Conservation (phyloP, 2,113 vertebrate genomes). For the Sitta europaea region DNA sequence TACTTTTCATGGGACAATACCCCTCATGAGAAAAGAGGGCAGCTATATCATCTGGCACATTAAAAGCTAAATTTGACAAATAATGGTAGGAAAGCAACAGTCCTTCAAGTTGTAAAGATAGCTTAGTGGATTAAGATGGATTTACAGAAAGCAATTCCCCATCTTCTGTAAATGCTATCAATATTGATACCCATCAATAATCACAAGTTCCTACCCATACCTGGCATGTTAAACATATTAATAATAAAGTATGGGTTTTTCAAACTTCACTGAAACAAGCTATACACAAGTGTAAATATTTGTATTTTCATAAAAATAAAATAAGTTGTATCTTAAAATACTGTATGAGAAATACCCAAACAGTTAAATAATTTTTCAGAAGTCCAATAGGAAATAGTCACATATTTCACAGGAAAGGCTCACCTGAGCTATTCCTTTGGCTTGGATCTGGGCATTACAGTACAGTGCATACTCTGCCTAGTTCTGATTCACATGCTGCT, state of each 20-base stretch:
- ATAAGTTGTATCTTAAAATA: not conserved
- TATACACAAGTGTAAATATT: not conserved
- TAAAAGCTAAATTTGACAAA: not conserved
- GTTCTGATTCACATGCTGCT: not conserved
- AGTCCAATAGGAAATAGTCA: not conserved
- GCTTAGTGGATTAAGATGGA: not conserved
- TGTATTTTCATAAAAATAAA: not conserved
- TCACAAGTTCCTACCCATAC: not conserved
- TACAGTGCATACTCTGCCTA: not conserved
- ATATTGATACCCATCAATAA: not conserved
- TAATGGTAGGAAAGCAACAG: not conserved
- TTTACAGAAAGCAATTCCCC: not conserved
- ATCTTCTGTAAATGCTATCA: not conserved
- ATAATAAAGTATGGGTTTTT: not conserved
- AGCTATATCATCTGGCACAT: not conserved
- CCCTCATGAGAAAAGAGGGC: not conserved
- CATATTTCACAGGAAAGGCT: not conserved
- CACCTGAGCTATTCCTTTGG: not conserved
- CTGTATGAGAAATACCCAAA: not conserved
- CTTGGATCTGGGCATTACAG: not conserved
- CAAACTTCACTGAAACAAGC: not conserved
- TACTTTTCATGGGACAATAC: not conserved
- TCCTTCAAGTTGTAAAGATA: not conserved
- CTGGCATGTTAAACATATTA: not conserved
- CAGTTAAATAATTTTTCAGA: not conserved